Evolutionary conservation across 2,797 vertebrate species (phyloP).

Genomic region (Phrynocephalus guinanensis): DNA sequence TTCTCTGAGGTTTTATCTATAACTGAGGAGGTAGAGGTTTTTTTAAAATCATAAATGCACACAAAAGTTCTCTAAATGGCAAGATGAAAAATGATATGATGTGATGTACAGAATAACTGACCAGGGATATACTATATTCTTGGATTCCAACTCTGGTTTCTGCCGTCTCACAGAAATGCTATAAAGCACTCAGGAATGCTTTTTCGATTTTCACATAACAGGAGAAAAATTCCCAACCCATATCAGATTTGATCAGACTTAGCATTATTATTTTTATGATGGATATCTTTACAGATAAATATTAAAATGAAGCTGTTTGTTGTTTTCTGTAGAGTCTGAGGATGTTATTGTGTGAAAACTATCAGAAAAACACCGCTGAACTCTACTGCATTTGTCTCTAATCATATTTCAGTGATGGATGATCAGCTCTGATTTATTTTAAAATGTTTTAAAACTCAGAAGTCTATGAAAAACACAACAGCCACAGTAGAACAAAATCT

Average conservation of each 20-base stretch:
- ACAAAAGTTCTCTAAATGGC: not conserved
- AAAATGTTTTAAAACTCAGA: constrained; percentile 21
- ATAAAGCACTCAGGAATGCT: not conserved
- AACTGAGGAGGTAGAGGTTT: not conserved
- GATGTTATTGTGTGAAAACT: not conserved
- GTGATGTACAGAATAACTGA: constrained; percentile 12
- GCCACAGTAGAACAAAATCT: not conserved
- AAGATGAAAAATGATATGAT: constrained; percentile 24
- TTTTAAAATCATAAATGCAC: constrained; percentile 7
- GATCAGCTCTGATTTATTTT: constrained; percentile 21
- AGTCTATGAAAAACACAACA: constrained; percentile 18
- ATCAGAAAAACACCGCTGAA: not conserved
- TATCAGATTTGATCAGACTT: constrained; percentile 11
- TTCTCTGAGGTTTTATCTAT: constrained; percentile 20
- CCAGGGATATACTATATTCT: not conserved
- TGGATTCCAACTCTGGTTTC: not conserved
- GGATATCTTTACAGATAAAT: constrained; percentile 12
- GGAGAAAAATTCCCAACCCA: not conserved
- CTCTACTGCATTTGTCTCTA: constrained; percentile 25
- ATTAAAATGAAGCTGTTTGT: constrained; percentile 13
- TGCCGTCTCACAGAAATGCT: not conserved
- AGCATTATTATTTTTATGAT: constrained; percentile 32
- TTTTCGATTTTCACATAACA: not conserved
- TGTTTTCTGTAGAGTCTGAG: not conserved
- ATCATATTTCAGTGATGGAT: constrained; percentile 8